A percentile compares a stretch with the other conserved stretches of the same genome.
Evolutionary conservation across 2,113 vertebrate genomes (phyloP).

Genomic region (Corythaixoides concolor): DNA sequence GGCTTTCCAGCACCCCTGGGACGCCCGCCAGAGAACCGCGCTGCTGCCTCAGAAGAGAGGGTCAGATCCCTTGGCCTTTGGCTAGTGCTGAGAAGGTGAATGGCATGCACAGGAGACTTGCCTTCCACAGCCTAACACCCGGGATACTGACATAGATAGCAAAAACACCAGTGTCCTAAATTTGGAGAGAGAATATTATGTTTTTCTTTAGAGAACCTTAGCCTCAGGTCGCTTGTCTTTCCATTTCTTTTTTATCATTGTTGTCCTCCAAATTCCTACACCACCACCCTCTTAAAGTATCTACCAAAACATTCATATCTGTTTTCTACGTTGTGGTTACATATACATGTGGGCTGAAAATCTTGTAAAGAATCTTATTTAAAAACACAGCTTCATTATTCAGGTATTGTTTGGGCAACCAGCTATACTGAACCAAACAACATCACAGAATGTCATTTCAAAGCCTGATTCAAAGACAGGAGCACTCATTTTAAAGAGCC

Average conservation of each 20-base stretch:
- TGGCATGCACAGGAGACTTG: not conserved
- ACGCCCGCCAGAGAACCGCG: not conserved
- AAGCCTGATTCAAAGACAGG: not conserved
- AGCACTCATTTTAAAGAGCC: not conserved
- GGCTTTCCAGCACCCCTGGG: constrained; percentile 42
- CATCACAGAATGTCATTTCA: not conserved
- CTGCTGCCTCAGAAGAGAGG: not conserved
- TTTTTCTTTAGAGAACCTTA: not conserved
- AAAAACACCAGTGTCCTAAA: not conserved
- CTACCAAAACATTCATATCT: constrained; percentile 10
- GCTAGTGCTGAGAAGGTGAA: not conserved
- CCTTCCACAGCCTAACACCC: not conserved
- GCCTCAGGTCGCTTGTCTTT: not conserved
- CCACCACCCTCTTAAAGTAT: not conserved
- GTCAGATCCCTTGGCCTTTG: not conserved
- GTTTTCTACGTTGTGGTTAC: constrained; percentile 3
- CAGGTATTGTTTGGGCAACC: not conserved
- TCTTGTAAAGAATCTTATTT: not conserved
- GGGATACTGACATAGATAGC: rapidly evolving
- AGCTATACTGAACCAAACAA: not conserved
- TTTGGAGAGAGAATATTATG: not conserved
- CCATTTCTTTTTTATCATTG: not conserved
- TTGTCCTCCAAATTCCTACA: not conserved
- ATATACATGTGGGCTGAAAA: not conserved
- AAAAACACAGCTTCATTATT: constrained; percentile 9